These are phyloP conservation scores for Beris morrisii DNA, from an alignment of 2,888 invertebrate species.

Conservation along the genomic window DNA sequence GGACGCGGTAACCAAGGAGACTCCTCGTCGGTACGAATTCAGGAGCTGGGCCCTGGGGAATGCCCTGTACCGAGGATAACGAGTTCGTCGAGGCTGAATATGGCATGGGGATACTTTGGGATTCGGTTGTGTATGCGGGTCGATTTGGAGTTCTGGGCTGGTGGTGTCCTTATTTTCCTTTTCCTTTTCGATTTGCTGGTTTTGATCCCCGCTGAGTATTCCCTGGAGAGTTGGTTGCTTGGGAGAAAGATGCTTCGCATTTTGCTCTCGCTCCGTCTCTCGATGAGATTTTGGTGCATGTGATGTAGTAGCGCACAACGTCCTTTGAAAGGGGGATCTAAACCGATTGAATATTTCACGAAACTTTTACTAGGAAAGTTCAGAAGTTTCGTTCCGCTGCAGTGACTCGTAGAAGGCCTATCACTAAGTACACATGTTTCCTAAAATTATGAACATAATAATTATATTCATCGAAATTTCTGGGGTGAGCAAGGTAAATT, in stretches of 20 bases:
- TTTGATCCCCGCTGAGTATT: conserved; percentile 8
- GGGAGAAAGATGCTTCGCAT: conserved; percentile 15
- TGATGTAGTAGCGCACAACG: too few species aligned
- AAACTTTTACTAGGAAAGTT: too few species aligned
- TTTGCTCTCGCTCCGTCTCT: conserved; percentile 12
- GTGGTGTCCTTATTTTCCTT: conserved; percentile 18
- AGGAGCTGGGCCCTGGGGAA: conserved; percentile 22
- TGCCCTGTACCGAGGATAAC: conserved; percentile 36
- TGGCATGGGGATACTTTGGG: conserved; percentile 29
- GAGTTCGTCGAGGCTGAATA: conserved; percentile 32
- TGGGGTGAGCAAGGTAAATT: too few species aligned
- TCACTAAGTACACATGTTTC: too few species aligned
- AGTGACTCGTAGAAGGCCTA: too few species aligned
- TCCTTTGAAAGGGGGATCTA: too few species aligned
- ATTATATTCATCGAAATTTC: too few species aligned
- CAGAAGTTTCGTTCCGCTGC: too few species aligned
- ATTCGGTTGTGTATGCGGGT: conserved; percentile 26
- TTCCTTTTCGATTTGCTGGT: conserved; percentile 18
- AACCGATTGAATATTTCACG: too few species aligned
- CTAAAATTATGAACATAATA: too few species aligned
- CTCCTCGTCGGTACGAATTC: conserved; percentile 26
- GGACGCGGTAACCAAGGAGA: conserved; percentile 33
- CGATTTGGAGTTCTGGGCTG: conserved; percentile 20
- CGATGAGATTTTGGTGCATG: too few species aligned
- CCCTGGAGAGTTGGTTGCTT: conserved; percentile 20